Percentiles rank a stretch among this genome's conserved stretches.
Conservation (phyloP, 1,140 invertebrate genomes). For the Bombus cullumanus region DNA sequence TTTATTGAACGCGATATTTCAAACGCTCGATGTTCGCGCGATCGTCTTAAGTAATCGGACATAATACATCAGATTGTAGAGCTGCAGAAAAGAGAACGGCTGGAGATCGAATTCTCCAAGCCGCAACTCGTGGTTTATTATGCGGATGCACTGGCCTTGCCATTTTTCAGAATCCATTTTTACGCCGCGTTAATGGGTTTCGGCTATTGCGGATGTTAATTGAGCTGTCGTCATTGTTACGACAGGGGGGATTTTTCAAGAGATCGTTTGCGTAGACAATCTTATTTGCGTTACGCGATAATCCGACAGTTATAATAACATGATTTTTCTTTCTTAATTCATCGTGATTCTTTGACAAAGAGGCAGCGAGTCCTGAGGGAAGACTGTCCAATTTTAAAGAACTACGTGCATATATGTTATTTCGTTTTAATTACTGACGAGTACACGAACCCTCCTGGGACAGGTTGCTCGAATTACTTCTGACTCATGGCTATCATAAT, state of each 20-base stretch:
- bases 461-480: too few relatives aligned
- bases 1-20: conserved; percentile 2
- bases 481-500: neutral
- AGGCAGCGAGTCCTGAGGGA: too few relatives aligned
- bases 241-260: neutral
- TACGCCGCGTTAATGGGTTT: neutral
- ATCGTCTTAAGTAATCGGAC: conserved; percentile 20
- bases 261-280: neutral
- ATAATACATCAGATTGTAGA: conserved; percentile 1
- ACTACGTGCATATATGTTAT: too few relatives aligned
- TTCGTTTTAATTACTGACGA: too few relatives aligned
- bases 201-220: neutral
- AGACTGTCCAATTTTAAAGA: too few relatives aligned
- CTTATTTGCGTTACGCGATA: neutral
- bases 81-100: neutral
- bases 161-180: conserved; percentile 6
- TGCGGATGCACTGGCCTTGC: conserved; percentile 16
- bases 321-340: neutral
- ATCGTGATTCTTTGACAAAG: neutral
- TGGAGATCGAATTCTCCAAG: neutral
- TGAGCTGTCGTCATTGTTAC: neutral
- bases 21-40: conserved; percentile 10
- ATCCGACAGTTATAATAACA: neutral
- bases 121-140: neutral
- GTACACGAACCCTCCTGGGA: too few relatives aligned